Evolutionary conservation across 2,888 invertebrate genomes (phyloP), one percentile per base, ranked within the genome.

Genomic region (Caenorhabditis panamensis): DNA sequence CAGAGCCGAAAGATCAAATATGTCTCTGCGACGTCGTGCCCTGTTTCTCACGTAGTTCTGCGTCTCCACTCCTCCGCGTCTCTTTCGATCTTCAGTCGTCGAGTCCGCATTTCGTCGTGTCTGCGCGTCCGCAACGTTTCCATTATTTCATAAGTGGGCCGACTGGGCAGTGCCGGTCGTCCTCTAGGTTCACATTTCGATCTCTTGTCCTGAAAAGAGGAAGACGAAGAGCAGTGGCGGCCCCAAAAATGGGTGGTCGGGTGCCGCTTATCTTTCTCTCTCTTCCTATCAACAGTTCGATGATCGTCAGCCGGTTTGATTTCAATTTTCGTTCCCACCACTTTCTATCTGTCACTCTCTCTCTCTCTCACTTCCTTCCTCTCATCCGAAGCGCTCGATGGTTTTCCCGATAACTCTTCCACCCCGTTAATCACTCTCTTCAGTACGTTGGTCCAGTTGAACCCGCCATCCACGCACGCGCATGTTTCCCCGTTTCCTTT

Each of bases 171-270:
- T 31, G 28, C 64, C 24, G 73, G 66, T 58, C 75, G 58, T 31
- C 41, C 61, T 41, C 51, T 66, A 66, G 75, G 75, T 75, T 79
- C 72, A 79, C 58, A 62, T 72, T 72, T 79, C 67, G 72, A 72
- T 79, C 79, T 72, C 72, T 79, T 58, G 72, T 72, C 79, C 72
- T 54, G 49, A 37, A 68, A 31, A 69, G 56, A 54, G 44, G 13
- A 31, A 51, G 26, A 37, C 6, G 58, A 51, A 36, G 58, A 77
- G 68, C 49, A 69, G 20, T 22, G 53, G 20, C 5, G 13, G 56
- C 9, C 11, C 41, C 9, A 22, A 61, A 36, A 24, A 22, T 28
- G 47, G 66, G 73, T 36, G 73, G 59, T 61, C 71, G 41, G 41
- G 49, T 37, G n/a, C 11, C 64, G 37, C 54, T 63, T 66, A 73